Base-by-base conservation (phyloP, 53 echinoderm and acorn worm genomes). In the Echinarachnius parma region DNA sequence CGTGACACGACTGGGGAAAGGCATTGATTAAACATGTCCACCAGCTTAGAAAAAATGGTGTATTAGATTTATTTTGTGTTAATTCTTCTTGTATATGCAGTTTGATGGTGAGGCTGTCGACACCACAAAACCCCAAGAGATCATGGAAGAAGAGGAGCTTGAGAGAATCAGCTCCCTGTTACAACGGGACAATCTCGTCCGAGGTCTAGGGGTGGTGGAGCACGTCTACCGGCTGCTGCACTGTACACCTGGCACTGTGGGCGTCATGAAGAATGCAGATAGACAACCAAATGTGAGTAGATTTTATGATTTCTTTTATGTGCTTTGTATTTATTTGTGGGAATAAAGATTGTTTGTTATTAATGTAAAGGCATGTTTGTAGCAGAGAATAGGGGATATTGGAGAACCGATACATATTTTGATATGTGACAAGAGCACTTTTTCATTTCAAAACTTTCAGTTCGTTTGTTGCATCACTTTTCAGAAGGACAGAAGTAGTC, bases 191-290 rank as follows among this genome's bases (percentile, higher is more conserved):
- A 96, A 96, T 60, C 86, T 96, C 1, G 96, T 96, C n/a, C 75
- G 96, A 18, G 96, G 96, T 15, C 26, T 96, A 28, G 96, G 96
- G 4, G 96, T 96, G 9, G 96, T 96, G 9, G 96, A 96, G 53
- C 96, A 96, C 36, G 96, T 96, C 64, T 96, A 96, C 47, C 60
- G 96, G 80, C 71, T 91, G 46, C 72, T 96, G 21, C 96, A 96
- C 60, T 88, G 95, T 75, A 90, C 95, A 3, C 95, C 95, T 5
- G 90, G 95, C 25, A 94, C 95, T 14, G 89, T 94, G 19, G 90
- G 95, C 16, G 90, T 94, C 10, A 90, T 91, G 85, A 96, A 91
- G 69, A 87, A 88, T 65, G 80, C 88, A 8, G 96, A 96, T 23
- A 78, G 96, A 48, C 91, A 87, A 27, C 80, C 88, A 8, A 81